Evolutionary conservation across 2,888 invertebrate genomes (phyloP).

Genomic region (Pemphredon lugubris): DNA sequence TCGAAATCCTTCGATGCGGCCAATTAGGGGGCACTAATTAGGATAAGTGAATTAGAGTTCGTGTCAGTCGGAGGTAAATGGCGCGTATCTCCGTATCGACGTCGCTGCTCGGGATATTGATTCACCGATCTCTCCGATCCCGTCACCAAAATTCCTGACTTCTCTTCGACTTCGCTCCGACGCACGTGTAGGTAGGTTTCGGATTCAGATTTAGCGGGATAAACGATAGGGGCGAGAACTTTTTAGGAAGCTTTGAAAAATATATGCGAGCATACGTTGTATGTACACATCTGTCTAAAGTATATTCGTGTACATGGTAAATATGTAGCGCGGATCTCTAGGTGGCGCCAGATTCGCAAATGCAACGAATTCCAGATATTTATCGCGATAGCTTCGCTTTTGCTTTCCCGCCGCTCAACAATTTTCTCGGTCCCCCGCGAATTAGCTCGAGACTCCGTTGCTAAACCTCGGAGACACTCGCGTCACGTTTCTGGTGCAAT

Average conservation of each 20-base stretch:
- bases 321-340: conserved; percentile 25
- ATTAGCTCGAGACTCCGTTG: background rate
- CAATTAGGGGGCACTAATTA: conserved; percentile 40
- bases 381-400: conserved; percentile 1
- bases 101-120: background rate
- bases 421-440: too few relatives aligned
- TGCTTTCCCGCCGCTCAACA: background rate
- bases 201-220: too few relatives aligned
- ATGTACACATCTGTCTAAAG: background rate
- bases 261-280: background rate
- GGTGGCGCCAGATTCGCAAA: conserved; percentile 28
- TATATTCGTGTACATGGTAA: conserved; percentile 1
- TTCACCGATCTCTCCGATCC: background rate
- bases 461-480: background rate
- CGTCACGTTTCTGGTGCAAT: background rate
- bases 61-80: background rate
- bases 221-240: too few relatives aligned
- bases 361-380: conserved; percentile 12
- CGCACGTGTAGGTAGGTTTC: too few relatives aligned
- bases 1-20: background rate
- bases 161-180: background rate
- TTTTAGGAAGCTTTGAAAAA: too few relatives aligned
- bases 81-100: background rate
- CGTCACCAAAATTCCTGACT: background rate
- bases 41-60: conserved; percentile 35